phyloP scores from a whole-genome alignment of 2,888 invertebrate genomes.

The Eurytoma californica region DNA sequence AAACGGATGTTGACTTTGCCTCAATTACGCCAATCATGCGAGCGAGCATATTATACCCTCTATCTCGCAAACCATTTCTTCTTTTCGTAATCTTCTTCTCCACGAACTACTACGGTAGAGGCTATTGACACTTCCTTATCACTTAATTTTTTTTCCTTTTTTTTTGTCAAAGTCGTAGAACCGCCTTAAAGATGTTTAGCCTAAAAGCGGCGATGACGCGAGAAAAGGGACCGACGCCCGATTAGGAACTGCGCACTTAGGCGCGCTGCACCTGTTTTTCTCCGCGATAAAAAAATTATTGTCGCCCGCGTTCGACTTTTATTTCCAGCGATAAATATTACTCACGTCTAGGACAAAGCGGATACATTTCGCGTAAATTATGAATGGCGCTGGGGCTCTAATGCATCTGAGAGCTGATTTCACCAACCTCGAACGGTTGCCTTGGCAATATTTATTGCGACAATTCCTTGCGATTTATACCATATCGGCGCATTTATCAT shows the following conservation, averaged over 20 bases:
- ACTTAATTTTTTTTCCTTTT: not conserved
- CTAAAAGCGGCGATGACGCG: not conserved
- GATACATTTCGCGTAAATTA: constrained; percentile 34
- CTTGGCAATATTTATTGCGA: constrained; percentile 43
- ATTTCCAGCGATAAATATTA: constrained; percentile 27
- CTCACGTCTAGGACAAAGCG: constrained; percentile 39
- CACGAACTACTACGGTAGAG: not conserved
- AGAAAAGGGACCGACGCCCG: too few relatives aligned
- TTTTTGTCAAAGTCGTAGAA: constrained; percentile 4
- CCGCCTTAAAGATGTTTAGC: not conserved
- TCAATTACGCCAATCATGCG: constrained; percentile 28
- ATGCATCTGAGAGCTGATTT: constrained; percentile 41
- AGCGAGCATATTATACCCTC: not conserved
- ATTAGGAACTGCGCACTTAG: not conserved
- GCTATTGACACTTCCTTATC: constrained; percentile 34
- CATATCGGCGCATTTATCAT: constrained; percentile 32
- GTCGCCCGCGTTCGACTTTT: constrained; percentile 14
- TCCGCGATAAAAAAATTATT: constrained; percentile 1
- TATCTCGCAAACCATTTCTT: not conserved
- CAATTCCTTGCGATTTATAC: constrained; percentile 41
- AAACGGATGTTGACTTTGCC: constrained; percentile 44
- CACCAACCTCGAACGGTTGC: constrained; percentile 21
- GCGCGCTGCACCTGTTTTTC: not conserved
- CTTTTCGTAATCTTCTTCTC: not conserved
- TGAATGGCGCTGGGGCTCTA: not conserved